phyloP scores from a whole-genome alignment of 2,888 invertebrate genomes.

The Himalopsyche japonica region DNA sequence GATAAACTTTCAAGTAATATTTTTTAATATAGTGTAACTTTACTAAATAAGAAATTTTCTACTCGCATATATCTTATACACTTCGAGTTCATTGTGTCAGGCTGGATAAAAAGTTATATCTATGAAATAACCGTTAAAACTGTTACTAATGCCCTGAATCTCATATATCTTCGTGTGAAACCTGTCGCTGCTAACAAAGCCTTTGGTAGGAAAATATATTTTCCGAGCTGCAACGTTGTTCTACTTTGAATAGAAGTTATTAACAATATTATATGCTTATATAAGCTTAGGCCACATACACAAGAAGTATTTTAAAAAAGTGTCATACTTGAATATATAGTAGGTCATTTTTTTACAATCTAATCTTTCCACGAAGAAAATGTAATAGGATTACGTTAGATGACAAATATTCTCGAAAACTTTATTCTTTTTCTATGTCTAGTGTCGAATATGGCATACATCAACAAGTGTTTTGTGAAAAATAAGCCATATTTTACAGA shows the following conservation, averaged over 20 bases:
- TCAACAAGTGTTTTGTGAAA: no score
- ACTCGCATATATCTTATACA: neutral
- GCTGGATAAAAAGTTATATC: neutral
- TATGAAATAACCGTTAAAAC: neutral
- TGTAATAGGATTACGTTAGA: neutral
- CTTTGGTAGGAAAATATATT: neutral
- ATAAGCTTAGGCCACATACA: neutral
- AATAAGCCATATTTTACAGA: no score
- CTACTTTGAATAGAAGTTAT: neutral
- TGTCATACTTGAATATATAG: neutral
- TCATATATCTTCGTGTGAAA: neutral
- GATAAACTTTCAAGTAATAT: no score
- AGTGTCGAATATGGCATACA: no score
- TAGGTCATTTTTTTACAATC: neutral
- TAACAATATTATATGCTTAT: neutral
- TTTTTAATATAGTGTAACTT: no score
- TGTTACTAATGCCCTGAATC: neutral
- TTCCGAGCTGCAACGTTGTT: neutral
- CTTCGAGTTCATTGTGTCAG: neutral
- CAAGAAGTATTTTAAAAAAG: neutral
- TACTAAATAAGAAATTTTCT: no score
- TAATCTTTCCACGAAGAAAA: neutral
- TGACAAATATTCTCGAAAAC: neutral
- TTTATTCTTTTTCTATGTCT: no score
- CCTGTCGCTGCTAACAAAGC: conserved; percentile 1